Evolutionary conservation across 2,797 vertebrate species (phyloP), one percentile per base, ranked within the genome.

Genomic region (Microtus californicus): DNA sequence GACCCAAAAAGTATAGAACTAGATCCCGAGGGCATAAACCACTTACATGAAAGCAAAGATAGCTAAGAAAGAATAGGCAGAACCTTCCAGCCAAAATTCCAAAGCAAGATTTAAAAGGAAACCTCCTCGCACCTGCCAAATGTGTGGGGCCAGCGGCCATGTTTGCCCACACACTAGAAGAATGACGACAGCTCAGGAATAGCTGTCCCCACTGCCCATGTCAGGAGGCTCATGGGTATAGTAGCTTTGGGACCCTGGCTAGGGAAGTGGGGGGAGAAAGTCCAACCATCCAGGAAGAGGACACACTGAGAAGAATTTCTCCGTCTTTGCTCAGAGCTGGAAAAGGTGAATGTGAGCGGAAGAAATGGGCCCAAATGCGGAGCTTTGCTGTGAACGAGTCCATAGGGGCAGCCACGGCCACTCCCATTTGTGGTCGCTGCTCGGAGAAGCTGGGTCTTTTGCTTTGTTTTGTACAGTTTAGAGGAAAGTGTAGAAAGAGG

Each of bases 321-420:
- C n/a, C 31, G 37, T 34, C 63, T 61, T 37, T 19, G 11, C 69
- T 59, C 29, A 80, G 77, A 87, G 73, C 45, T 23, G 11, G 51
- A 56, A 51, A 71, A 31, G 29, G 45, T 43, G 34, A 40, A 12
- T 86, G 61, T 81, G 63, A 78, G 63, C 51, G 31, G 73, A 65
- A 86, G 91, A 11, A 87, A 65, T 0, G 4, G 27, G 10, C 37
- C 29, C 5, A 13, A 43, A 1, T 4, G 0, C 1, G 34, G 13
- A 48, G 29, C 13, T 0, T 63, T 78, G 14, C 71, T 4, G 69
- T 74, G 86, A 80, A 10, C 0, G 13, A 87, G 59, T 15, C 69
- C 54, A 23, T 17, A 3, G 15, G 83, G n/a, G 12, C 65, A 43
- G 73, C 40, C 48, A 48, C 63, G 8, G 34, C 11, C 10, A 27